Percentiles rank a stretch among this genome's conserved stretches.
Conservation (phyloP, 53 echinoderm and acorn worm species). For the Holothuria scabra region DNA sequence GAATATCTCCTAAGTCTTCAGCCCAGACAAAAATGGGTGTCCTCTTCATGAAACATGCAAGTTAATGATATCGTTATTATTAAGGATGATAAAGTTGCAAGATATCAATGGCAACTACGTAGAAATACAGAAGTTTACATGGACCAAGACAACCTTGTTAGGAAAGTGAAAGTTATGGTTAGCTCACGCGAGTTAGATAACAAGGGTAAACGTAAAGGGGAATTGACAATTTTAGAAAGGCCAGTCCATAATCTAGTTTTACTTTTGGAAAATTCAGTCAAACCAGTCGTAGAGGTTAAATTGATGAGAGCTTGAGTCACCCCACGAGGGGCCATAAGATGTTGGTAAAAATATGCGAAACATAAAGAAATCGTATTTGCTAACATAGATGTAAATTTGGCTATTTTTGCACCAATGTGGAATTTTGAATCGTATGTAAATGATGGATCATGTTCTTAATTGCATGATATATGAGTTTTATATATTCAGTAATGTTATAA, state of each 20-base stretch:
- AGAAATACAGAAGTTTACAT: constrained; percentile 34
- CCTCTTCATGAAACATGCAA: constrained; percentile 37
- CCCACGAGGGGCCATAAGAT: no score
- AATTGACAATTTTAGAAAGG: background rate
- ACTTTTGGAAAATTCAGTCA: constrained; percentile 8
- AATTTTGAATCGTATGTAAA: no score
- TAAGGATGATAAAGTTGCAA: constrained; percentile 41
- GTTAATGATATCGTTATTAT: constrained; percentile 60
- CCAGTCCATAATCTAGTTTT: constrained; percentile 1
- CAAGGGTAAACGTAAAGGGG: background rate
- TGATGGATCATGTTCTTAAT: no score
- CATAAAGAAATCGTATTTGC: no score
- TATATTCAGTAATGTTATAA: no score
- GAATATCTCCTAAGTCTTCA: constrained; percentile 64
- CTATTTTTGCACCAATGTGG: no score
- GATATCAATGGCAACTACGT: constrained; percentile 58
- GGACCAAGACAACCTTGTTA: background rate
- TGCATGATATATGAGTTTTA: no score
- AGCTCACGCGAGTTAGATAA: background rate
- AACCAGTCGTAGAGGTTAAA: no score
- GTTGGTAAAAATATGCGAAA: no score
- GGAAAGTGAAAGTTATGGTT: constrained; percentile 42
- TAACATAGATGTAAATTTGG: no score
- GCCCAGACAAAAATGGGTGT: constrained; percentile 59
- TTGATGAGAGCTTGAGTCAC: no score